Percentiles rank a stretch among this genome's conserved stretches.
Conservation (phyloP, 2,113 vertebrate species). For the Pseudorhombus dupliciocellatus region DNA sequence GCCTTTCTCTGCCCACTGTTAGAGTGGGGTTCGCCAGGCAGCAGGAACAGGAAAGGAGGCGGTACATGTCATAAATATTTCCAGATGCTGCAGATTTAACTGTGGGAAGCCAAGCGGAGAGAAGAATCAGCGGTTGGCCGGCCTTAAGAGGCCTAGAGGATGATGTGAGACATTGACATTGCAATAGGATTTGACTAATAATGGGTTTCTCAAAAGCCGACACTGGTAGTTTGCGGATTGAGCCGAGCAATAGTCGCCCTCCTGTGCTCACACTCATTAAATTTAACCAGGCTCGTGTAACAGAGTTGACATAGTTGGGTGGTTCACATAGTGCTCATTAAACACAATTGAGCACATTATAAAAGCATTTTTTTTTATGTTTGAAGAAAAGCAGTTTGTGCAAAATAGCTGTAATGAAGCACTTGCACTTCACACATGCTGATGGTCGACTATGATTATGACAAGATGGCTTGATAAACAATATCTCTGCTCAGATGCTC, state of each 20-base stretch:
- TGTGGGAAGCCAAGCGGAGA: conserved; percentile 33
- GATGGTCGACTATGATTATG: too few relatives aligned
- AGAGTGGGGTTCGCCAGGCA: conserved; percentile 28
- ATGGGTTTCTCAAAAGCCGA: not conserved
- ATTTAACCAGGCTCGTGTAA: conserved; percentile 8
- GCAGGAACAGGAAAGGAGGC: conserved; percentile 8
- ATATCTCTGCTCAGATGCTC: too few relatives aligned
- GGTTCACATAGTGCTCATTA: not conserved
- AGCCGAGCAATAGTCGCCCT: conserved; percentile 1
- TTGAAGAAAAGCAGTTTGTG: not conserved
- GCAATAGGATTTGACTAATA: conserved; percentile 31
- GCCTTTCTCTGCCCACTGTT: conserved; percentile 10
- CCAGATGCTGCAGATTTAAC: conserved; percentile 52
- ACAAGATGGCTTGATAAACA: too few relatives aligned
- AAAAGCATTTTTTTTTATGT: not conserved
- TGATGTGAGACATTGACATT: conserved; percentile 20
- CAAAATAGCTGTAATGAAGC: too few relatives aligned
- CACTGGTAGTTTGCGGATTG: conserved; percentile 29
- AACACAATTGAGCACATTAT: not conserved
- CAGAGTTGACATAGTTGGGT: not conserved
- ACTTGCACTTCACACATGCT: too few relatives aligned
- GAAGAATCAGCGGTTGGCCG: conserved; percentile 21
- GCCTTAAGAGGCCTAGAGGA: conserved; percentile 23
- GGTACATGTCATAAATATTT: conserved; percentile 34
- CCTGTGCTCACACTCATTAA: conserved; percentile 11